Evolutionary conservation across 2,113 vertebrate genomes (phyloP).

Genomic region (Bettongia penicillata): DNA sequence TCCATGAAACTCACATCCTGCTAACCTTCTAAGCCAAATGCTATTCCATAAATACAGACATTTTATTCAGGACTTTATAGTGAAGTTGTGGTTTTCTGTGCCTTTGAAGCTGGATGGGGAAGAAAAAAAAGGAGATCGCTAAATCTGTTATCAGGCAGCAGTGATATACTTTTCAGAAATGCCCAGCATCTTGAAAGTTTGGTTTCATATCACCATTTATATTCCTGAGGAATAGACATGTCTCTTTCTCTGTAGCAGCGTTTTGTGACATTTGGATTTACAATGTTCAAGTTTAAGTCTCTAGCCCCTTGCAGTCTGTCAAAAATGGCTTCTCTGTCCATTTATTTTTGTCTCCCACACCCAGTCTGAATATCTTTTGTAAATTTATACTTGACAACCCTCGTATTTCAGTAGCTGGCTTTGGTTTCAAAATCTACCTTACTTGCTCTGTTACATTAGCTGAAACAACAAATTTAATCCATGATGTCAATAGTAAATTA

Average conservation of each 20-base stretch:
- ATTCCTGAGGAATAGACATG: slow-evolving; percentile 88
- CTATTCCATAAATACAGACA: slow-evolving; percentile 51
- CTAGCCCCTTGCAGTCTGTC: slow-evolving; percentile 88
- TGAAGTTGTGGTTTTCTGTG: slow-evolving; percentile 70
- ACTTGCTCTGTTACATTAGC: slow-evolving; percentile 88
- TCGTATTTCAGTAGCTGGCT: slow-evolving; percentile 88
- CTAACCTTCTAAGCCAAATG: slow-evolving; percentile 67
- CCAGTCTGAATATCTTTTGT: slow-evolving; percentile 90
- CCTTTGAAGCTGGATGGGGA: slow-evolving; percentile 58
- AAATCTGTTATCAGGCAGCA: slow-evolving; percentile 75
- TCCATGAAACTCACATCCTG: slow-evolving; percentile 40
- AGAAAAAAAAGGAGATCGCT: slow-evolving; percentile 64
- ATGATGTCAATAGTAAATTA: slow-evolving; percentile 90
- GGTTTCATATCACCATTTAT: slow-evolving; percentile 85
- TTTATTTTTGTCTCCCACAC: slow-evolving; percentile 89
- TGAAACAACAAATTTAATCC: slow-evolving; percentile 91
- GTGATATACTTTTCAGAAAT: slow-evolving; percentile 82
- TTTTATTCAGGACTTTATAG: slow-evolving; percentile 60
- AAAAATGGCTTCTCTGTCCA: slow-evolving; percentile 87
- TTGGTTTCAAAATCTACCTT: slow-evolving; percentile 86
- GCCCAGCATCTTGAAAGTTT: slow-evolving; percentile 82
- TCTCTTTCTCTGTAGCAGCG: slow-evolving; percentile 84
- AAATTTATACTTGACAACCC: slow-evolving; percentile 90
- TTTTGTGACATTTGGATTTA: slow-evolving; percentile 89
- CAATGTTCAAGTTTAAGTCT: slow-evolving; percentile 89